Conservation (phyloP, 1,140 invertebrate species). For the Lordiphosa stackelbergi region DNA sequence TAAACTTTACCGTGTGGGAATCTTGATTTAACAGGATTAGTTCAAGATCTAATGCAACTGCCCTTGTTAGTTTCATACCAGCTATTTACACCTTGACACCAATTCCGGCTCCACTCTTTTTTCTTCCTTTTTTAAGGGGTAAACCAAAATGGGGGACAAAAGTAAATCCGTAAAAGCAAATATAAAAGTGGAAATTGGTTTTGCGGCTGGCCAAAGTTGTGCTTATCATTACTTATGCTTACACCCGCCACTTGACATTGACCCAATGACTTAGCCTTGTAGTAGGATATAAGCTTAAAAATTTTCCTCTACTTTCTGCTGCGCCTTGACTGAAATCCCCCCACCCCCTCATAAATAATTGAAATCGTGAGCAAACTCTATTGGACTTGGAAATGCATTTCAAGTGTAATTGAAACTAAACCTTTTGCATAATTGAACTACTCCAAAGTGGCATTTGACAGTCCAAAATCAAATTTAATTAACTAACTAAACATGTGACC, state of each 20-base stretch:
- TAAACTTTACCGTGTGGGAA: too few species aligned
- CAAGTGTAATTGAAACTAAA: slow-evolving; percentile 40
- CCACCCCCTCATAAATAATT: slow-evolving; percentile 27
- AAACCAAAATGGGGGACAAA: neutral
- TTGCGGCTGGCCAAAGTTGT: neutral
- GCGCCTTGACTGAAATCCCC: slow-evolving; percentile 1
- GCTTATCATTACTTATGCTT: too few species aligned
- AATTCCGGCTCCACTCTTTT: too few species aligned
- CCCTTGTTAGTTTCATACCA: too few species aligned
- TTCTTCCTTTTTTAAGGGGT: too few species aligned
- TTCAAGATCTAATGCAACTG: too few species aligned
- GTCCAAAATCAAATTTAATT: slow-evolving; percentile 49
- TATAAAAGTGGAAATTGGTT: neutral
- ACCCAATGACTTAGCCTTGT: neutral
- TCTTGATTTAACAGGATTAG: too few species aligned
- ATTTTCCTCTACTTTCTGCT: neutral
- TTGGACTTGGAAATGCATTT: slow-evolving; percentile 20
- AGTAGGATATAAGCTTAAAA: neutral
- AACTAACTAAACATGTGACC: slow-evolving; percentile 38
- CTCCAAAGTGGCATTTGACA: slow-evolving; percentile 15
- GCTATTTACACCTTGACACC: too few species aligned
- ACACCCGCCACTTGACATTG: neutral
- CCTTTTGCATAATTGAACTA: slow-evolving; percentile 31
- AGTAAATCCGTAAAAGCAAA: neutral
- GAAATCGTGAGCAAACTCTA: slow-evolving; percentile 14